Conservation (phyloP, 2,113 vertebrate genomes). For the Piprites chloris region DNA sequence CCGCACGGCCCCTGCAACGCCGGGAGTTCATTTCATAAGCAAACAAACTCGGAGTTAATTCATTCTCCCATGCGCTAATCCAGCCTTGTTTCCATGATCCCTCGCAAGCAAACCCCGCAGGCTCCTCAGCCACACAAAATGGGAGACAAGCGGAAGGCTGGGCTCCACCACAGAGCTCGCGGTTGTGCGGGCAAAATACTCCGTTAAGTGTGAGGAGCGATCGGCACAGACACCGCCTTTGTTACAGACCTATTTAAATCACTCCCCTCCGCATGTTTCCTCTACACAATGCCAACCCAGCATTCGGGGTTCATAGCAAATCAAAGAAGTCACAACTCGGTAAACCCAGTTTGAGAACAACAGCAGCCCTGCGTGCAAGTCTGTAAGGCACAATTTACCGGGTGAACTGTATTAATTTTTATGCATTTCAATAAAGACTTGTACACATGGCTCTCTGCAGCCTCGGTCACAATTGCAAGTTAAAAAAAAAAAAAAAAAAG, state of each 20-base stretch:
- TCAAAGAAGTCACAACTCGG: background rate
- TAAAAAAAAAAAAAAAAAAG: background rate
- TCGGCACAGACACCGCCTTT: rapidly evolving
- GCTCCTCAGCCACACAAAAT: background rate
- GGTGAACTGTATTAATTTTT: background rate
- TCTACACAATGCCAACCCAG: background rate
- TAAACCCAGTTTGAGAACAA: background rate
- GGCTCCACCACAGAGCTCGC: background rate
- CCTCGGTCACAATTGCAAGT: background rate
- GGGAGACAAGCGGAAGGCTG: background rate
- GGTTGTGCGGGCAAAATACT: rapidly evolving
- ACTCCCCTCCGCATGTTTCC: background rate
- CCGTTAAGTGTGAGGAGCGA: background rate
- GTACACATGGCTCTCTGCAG: background rate
- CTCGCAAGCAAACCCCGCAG: background rate
- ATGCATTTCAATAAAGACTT: too few species aligned
- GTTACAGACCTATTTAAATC: rapidly evolving
- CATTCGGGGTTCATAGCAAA: background rate
- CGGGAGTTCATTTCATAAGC: background rate
- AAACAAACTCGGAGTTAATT: background rate
- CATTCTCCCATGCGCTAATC: background rate
- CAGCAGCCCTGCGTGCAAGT: too few species aligned
- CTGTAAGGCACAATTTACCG: background rate
- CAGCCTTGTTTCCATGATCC: background rate
- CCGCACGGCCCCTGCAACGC: too few species aligned